Percentiles rank a stretch among this genome's conserved stretches.
These are phyloP conservation scores for Petroica traversi DNA, from an alignment of 2,113 vertebrate species.

Conservation along the genomic window DNA sequence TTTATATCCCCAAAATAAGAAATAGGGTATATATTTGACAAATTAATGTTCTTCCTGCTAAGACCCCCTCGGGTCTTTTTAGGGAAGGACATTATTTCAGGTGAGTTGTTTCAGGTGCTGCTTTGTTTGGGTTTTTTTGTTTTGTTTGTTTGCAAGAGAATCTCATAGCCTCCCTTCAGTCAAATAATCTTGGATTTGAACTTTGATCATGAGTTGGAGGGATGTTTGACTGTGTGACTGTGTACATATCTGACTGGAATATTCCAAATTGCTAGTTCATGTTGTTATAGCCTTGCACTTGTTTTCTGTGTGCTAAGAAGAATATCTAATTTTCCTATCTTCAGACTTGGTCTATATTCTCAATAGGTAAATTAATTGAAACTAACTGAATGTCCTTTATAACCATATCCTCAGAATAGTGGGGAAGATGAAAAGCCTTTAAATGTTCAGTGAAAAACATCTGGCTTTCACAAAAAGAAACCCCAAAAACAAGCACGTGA, in stretches of 20 bases:
- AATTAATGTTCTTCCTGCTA: background rate
- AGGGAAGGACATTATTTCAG: background rate
- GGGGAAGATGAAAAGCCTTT: background rate
- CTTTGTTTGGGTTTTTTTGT: background rate
- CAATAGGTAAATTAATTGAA: background rate
- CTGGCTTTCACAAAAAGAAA: background rate
- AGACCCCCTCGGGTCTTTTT: background rate
- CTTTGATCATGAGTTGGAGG: background rate
- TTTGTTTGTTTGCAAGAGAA: background rate
- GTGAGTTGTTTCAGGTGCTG: background rate
- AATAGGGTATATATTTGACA: background rate
- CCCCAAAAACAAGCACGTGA: background rate
- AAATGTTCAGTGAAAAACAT: background rate
- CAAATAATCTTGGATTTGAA: background rate
- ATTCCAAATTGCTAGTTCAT: background rate
- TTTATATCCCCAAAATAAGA: background rate
- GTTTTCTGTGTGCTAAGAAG: background rate
- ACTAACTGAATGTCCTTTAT: background rate
- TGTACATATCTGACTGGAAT: background rate
- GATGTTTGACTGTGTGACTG: background rate
- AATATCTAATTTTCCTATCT: background rate
- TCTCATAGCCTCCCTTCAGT: background rate
- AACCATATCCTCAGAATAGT: background rate
- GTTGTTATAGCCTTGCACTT: background rate
- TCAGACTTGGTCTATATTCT: background rate